Conservation (phyloP, 1,140 invertebrate genomes). For the Lepidurus apus region DNA sequence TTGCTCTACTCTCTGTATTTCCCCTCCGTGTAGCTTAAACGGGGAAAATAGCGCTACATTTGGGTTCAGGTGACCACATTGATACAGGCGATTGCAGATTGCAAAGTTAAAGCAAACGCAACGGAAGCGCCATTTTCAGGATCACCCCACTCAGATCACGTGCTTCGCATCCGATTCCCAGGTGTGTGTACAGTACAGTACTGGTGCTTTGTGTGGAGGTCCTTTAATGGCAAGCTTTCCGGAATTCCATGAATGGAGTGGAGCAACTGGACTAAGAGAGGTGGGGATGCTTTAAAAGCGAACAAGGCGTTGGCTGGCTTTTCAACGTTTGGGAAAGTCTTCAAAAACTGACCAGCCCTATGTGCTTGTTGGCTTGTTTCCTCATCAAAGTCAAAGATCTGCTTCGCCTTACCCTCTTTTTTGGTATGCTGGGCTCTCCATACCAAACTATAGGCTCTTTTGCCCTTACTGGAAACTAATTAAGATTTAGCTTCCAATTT, state of each 20-base stretch:
- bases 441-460: background rate
- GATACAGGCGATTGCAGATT: too few relatives aligned
- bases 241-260: background rate
- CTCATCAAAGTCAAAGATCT: background rate
- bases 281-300: background rate
- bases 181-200: background rate
- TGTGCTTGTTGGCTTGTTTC: background rate
- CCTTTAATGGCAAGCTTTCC: background rate
- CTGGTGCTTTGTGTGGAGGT: background rate
- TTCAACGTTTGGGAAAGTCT: slow-evolving; percentile 1
- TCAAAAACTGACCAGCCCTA: background rate
- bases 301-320: background rate
- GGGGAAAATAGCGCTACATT: too few relatives aligned
- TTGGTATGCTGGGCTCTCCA: background rate
- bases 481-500: background rate
- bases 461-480: background rate
- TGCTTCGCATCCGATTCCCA: background rate
- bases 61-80: too few relatives aligned
- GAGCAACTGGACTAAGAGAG: background rate
- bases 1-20: too few relatives aligned
- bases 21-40: too few relatives aligned
- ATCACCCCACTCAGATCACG: background rate
- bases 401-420: background rate
- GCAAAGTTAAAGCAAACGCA: too few relatives aligned
- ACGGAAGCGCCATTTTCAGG: background rate